A percentile compares a stretch with the other conserved stretches of the same genome.
These are phyloP conservation scores for Hemibagrus wyckioides DNA, from an alignment of 2,113 vertebrate species.

Conservation along the genomic window DNA sequence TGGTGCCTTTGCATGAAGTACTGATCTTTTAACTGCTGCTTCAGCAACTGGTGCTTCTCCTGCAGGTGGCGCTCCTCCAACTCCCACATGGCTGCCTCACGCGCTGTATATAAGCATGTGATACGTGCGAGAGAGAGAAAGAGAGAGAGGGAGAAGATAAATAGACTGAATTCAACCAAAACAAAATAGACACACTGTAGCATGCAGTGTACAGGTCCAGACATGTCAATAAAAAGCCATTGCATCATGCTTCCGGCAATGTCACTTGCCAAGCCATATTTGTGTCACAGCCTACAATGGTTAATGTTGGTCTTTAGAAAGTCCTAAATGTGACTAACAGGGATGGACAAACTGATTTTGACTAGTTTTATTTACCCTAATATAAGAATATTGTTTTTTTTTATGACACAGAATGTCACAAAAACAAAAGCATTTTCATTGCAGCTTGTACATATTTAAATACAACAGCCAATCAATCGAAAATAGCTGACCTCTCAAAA, in stretches of 20 bases:
- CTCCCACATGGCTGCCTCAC: conserved; percentile 98
- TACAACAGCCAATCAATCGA: background rate
- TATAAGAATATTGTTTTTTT: background rate
- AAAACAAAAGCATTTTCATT: background rate
- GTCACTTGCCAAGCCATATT: conserved; percentile 23
- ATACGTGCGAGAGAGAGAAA: background rate
- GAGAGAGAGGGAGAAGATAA: background rate
- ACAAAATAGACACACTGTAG: background rate
- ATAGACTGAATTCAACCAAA: background rate
- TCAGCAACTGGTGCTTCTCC: conserved; percentile 96
- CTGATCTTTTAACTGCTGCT: conserved; percentile 98
- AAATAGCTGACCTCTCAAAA: conserved; percentile 86
- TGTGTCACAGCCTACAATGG: conserved; percentile 7
- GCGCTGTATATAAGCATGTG: conserved; percentile 69
- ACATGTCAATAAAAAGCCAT: conserved; percentile 2
- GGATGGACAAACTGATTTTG: background rate
- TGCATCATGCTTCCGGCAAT: background rate
- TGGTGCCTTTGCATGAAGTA: conserved; percentile 99
- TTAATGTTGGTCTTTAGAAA: background rate
- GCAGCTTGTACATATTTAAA: background rate
- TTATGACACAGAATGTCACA: background rate
- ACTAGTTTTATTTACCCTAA: background rate
- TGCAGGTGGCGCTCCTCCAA: conserved; percentile 96
- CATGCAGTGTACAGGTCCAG: background rate
- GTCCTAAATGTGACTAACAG: background rate